Evolutionary conservation across 2,797 vertebrate species (phyloP).

Genomic region (Gorsachius magnificus): DNA sequence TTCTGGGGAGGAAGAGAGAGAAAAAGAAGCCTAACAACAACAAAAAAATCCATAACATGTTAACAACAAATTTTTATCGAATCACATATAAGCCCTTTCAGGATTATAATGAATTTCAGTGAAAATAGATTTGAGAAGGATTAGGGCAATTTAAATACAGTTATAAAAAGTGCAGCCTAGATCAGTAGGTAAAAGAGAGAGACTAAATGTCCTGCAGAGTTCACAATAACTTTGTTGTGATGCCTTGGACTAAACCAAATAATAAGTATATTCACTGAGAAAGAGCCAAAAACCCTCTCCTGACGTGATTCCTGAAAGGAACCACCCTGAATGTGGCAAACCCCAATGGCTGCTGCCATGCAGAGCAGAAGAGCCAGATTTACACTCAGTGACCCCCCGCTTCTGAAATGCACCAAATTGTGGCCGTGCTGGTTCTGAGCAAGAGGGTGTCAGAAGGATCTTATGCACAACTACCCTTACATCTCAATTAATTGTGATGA

Average conservation of each 20-base stretch:
- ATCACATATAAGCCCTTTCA: neutral
- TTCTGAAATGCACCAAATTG: neutral
- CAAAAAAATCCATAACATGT: neutral
- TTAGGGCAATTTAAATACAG: neutral
- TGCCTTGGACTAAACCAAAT: neutral
- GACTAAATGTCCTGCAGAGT: neutral
- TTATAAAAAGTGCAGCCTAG: neutral
- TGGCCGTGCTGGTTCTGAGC: neutral
- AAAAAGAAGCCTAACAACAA: neutral
- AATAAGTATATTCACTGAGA: neutral
- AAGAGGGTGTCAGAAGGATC: neutral
- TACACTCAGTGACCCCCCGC: neutral
- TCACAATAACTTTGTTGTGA: neutral
- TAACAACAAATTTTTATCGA: neutral
- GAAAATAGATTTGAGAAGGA: neutral
- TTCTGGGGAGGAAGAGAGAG: neutral
- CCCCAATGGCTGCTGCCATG: accelerated
- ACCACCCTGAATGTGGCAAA: neutral
- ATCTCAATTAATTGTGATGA: neutral
- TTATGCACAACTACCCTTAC: neutral
- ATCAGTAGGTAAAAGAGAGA: neutral
- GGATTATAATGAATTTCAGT: neutral
- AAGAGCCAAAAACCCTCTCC: neutral
- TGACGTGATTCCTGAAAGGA: neutral
- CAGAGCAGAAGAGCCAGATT: neutral